Base-by-base conservation (phyloP, 64 coral and sea anemone genomes). In the Montipora capricornis region DNA sequence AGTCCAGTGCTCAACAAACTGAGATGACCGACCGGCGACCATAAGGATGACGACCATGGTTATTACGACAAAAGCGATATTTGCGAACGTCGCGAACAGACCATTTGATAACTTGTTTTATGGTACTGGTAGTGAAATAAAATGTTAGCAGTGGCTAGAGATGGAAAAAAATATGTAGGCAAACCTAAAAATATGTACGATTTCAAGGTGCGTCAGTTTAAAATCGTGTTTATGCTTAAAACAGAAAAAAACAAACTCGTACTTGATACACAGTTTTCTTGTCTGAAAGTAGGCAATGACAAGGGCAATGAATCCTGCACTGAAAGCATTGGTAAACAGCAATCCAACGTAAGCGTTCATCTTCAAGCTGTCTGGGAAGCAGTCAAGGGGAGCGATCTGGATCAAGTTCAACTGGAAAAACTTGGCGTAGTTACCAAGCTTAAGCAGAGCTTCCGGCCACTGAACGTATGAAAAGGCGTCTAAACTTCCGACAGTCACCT, bases 391-490 rank as follows among this genome's bases (percentile, higher is more conserved):
- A n/a, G 95, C 95, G 8, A 96, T 94, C 68, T 96, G 95, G 5
- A 96, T 52, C 14, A 96, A 14, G 75, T 96, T 94, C 6, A 96
- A 59, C 68, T 96, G 92, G 77, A 96, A 74, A 47, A 94, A 94
- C 66, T 91, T 96, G 9, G 88, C 82, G 17, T 96, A 96, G 47
- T 85, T 90, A 48, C 44, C 91, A 75, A 96, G 80, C 70, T 96
- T 88, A 14, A 96, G 89, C 58, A 96, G 66, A 51, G 95, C 83
- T 49, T 96, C 95, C 78, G 95, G 95, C 95, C 95, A 96, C 19
- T 93, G 77, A 17, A 96, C 83, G 76, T 96, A 96, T 5, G 92
- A 94, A 37, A 96, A 96, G 0, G 95, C 95, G 64, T 96, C 95
- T 16, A 96, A 59, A 24, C 88, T 96, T 13, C 95, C 95, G 11